Base-by-base conservation (phyloP, 2,113 vertebrate genomes). In the Nerophis lumbriciformis region DNA sequence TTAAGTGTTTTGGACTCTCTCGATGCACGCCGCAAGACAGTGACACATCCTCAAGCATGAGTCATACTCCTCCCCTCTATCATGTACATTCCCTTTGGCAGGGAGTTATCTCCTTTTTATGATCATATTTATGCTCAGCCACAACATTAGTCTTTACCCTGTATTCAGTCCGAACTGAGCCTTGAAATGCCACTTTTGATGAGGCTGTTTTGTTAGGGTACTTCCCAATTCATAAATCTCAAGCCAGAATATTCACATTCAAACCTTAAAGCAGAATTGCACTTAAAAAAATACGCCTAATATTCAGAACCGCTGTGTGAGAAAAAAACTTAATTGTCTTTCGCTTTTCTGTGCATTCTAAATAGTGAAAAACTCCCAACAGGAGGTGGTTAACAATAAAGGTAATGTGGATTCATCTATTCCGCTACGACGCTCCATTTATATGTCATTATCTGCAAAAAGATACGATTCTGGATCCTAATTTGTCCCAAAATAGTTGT, bases 1-100 rank as follows among this genome's bases (percentile, higher is more conserved):
- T 86, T 83, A 82, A 88, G 82, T 83, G 84, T 83, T 89, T 87
- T 60, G 81, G 85, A 84, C 82, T 81, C 7, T 53, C 16, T 28
- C 51, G 21, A 45, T 45, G 6, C 73, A 59, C 66, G 51, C 77
- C 76, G 77, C 69, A 68, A 56, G 65, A 73, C 75, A 77, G 79
- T 83, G 85, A 85, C 84, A 84, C 84, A 71, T 86, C 80, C 69
- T 77, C 50, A 53, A 71, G 55, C 77, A 51, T 53, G 5, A 72
- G 76, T 82, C 78, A 65, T 75, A 75, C 76, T 72, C 72, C 75
- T 68, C 56, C 77, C 73, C 70, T 51, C 77, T 70, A 66, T 79
- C 77, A 52, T 74, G 42, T 45, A 84, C 68, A 55, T 79, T 81
- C 75, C 59, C 70, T 51, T 69, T 52, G 65, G 72, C 5, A 11